Evolutionary conservation across 2,113 vertebrate species (phyloP), one percentile per base, ranked within the genome.

Genomic region (Catharus minimus): DNA sequence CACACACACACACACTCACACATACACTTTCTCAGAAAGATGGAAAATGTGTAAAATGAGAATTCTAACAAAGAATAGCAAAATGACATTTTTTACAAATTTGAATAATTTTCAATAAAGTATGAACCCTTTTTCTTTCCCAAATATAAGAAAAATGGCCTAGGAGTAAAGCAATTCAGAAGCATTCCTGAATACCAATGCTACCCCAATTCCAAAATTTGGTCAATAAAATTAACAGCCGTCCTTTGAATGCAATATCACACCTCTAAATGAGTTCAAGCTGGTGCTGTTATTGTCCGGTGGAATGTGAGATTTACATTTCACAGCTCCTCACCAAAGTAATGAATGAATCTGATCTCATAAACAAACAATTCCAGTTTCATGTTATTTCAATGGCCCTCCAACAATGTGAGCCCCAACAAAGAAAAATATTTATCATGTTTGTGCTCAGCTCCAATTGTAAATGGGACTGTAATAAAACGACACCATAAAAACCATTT

Each of bases 191-290:
- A 95, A 96, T 96, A 95, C 94, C 74, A 90, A 67, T 92, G 72
- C 41, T 78, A 49, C 82, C 81, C 84, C 81, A 65, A 88, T 94
- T 96, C 89, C 92, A 96, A 97, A 97, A 97, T 96, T 96, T 95
- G 91, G 96, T 95, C 97, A 93, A 95, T 97, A 98, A 98, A 98
- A 97, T 97, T 97, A 97, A 97, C 97, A 97, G 96, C 96, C 94
- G 0, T 76, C 95, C 96, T 97, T 96, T 85, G 96, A 96, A 94
- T 94, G 87, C 93, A 93, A 85, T 93, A 94, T 97, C 97, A 96
- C 97, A 97, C 97, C 97, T 97, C 95, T 95, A 97, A 97, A 97
- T 94, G 96, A 97, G 95, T 96, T 96, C 97, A 97, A 96, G 96
- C 96, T 96, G 97, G 93, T 68, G 41, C 74, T 83, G 92, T 44